Conservation (phyloP, 2,113 vertebrate genomes). For the Sapajus apella region DNA sequence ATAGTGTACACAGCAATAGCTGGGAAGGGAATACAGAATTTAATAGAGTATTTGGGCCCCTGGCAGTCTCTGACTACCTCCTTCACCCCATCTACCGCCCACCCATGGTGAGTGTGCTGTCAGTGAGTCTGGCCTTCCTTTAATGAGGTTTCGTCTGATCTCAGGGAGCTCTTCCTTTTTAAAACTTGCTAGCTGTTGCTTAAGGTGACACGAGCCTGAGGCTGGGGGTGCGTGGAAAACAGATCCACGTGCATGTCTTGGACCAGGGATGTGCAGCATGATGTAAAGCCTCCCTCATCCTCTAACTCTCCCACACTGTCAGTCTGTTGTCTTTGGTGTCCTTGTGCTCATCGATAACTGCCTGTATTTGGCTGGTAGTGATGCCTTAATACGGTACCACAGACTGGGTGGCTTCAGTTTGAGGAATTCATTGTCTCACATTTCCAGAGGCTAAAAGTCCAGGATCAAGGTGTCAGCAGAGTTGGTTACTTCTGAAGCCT, state of each 20-base stretch:
- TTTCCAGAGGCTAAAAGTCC: background rate
- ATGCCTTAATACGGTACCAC: background rate
- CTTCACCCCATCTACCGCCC: background rate
- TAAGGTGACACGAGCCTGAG: background rate
- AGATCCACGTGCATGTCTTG: background rate
- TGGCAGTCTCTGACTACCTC: background rate
- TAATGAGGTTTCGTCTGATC: background rate
- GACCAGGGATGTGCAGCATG: background rate
- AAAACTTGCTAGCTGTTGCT: background rate
- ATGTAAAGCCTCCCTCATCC: background rate
- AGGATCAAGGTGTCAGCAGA: background rate
- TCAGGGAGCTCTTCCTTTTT: background rate
- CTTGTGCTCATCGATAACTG: background rate
- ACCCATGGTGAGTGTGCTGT: background rate
- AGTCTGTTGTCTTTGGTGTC: fast-evolving
- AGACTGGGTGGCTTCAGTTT: background rate
- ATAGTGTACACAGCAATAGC: background rate
- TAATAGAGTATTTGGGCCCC: background rate
- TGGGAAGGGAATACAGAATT: background rate
- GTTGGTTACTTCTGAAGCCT: background rate
- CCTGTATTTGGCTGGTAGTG: background rate
- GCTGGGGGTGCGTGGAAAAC: background rate
- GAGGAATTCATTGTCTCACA: background rate
- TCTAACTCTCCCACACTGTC: fast-evolving
- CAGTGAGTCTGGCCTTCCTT: background rate